Conservation (phyloP, 2,113 vertebrate species). For the Sinocyclocheilus grahami region DNA sequence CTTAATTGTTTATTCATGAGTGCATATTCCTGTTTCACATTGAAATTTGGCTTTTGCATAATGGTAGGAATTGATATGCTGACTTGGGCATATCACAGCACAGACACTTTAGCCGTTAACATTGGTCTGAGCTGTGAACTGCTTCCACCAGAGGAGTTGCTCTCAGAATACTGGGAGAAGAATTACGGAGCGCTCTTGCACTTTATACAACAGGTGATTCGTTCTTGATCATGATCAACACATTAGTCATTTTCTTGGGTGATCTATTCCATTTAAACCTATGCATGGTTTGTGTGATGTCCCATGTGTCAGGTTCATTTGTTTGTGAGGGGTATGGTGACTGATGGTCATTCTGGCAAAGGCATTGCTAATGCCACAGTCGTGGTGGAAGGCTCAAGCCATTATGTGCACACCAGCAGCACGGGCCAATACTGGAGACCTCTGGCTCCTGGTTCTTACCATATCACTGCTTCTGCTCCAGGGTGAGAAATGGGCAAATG, state of each 20-base stretch:
- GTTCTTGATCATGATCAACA: no score
- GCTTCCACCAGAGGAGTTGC: slow-evolving; percentile 81
- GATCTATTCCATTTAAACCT: background rate
- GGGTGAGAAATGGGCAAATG: slow-evolving; percentile 77
- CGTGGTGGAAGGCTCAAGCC: slow-evolving; percentile 81
- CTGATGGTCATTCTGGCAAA: slow-evolving; percentile 80
- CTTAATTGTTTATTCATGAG: background rate
- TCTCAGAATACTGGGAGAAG: slow-evolving; percentile 88
- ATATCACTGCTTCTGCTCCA: slow-evolving; percentile 84
- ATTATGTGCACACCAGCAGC: slow-evolving; percentile 82
- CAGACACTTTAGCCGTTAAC: slow-evolving; percentile 94
- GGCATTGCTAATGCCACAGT: slow-evolving; percentile 91
- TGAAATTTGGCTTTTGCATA: background rate
- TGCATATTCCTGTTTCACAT: background rate
- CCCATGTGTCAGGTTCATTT: slow-evolving; percentile 45
- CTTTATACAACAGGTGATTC: slow-evolving; percentile 90
- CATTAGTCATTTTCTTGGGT: background rate
- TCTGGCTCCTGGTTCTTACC: slow-evolving; percentile 85
- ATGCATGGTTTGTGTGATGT: background rate
- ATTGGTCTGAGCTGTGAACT: slow-evolving; percentile 92
- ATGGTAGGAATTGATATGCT: slow-evolving; percentile 74
- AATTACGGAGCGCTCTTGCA: slow-evolving; percentile 86
- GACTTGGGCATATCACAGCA: slow-evolving; percentile 94
- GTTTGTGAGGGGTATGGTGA: slow-evolving; percentile 84
- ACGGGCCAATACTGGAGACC: slow-evolving; percentile 96